These are phyloP conservation scores for Phoebastria nigripes DNA, from an alignment of 2,797 vertebrate genomes.

Conservation along the genomic window DNA sequence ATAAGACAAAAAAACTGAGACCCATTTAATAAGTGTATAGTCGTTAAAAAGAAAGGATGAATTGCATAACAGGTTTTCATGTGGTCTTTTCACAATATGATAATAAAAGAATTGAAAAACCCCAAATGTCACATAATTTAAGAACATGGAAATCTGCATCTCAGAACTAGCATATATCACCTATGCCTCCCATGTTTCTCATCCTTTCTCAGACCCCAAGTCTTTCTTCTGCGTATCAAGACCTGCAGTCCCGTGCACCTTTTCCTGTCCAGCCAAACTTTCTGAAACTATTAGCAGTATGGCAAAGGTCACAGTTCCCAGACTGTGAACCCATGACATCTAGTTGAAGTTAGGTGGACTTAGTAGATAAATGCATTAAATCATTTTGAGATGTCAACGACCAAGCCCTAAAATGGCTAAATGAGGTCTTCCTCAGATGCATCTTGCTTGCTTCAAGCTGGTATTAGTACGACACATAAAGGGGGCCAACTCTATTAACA, in stretches of 20 bases:
- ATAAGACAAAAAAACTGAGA: neutral
- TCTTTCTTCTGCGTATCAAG: neutral
- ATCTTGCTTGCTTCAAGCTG: neutral
- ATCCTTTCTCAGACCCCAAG: neutral
- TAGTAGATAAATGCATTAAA: neutral
- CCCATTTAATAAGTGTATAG: neutral
- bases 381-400: neutral
- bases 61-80: neutral
- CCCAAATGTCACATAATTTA: neutral
- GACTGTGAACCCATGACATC: neutral
- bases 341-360: neutral
- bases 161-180: neutral
- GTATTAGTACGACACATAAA: neutral
- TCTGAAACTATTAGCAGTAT: neutral
- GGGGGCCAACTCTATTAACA: neutral
- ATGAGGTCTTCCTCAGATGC: neutral
- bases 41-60: neutral
- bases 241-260: fast-evolving
- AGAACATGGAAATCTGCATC: neutral
- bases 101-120: neutral
- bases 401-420: neutral
- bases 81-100: neutral
- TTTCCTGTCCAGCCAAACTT: neutral
- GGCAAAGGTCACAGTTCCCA: neutral
- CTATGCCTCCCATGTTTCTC: neutral